Base-by-base conservation (phyloP, 2,113 vertebrate genomes). In the Okapia johnstoni region DNA sequence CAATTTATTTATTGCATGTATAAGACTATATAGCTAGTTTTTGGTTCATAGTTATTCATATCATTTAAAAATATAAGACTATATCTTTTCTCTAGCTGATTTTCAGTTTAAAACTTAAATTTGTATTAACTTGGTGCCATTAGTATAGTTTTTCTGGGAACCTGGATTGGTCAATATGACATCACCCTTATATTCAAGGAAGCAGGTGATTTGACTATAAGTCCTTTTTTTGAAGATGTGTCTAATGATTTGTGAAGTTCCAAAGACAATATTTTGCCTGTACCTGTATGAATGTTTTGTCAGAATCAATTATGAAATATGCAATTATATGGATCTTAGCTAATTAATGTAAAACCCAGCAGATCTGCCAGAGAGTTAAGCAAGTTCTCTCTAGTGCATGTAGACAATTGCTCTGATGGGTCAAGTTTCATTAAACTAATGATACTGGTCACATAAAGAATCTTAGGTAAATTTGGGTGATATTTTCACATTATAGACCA, bases 371-470 rank as follows among this genome's bases (percentile, higher is more conserved):
- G 33, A 40, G 76, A 94, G 16, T 96, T 92, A 54, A 92, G 9
- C 13, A 48, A 87, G 9, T 76, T 97, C 21, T 88, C 25, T 90
- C 19, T 85, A 88, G 40, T 66, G 58, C 26, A n/a, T n/a, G 40
- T n/a, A 7, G 50, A 88, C 36, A 84, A 63, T 87, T 92, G 23
- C 14, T 93, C 6, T 92, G 70, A 58, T 90, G n/a, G 61, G 54
- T 97, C 63, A 96, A 55, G 17, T 90, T 96, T 89, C 36, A 95
- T 96, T 96, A 96, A 93, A 85, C 14, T 55, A 77, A 93, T 26
- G 1, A 13, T 52, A 5, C 12, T 58, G 77, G 83, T 60, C 83
- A 43, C 48, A 73, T 48, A 6, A 79, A 86, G n/a, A 58, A 2
- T 61, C 25, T 88, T 60, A 52, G 36, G 73, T 40, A 92, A 83